Conservation (phyloP, 1,140 invertebrate species). For the silkworm (Bombyx mori) region DNA sequence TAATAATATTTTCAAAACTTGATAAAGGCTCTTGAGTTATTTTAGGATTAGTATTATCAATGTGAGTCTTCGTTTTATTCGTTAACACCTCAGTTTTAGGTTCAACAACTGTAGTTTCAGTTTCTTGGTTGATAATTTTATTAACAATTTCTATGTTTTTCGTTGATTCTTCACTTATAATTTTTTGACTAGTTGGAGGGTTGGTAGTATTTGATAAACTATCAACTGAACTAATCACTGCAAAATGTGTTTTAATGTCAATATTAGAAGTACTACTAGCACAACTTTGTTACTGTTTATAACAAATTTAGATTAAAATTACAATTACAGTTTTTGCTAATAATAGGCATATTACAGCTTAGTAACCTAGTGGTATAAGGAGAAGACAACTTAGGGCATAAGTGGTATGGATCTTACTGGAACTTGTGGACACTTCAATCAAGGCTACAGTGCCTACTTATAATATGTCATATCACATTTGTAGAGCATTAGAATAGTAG, state of each 20-base stretch:
- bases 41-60: constrained; percentile 2
- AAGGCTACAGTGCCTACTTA: no score
- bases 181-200: constrained; percentile 54
- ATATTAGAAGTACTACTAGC: no score
- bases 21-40: constrained; percentile 47
- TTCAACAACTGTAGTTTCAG: constrained; percentile 31
- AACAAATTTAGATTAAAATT: no score
- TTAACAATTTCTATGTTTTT: constrained; percentile 5
- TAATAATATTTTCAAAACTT: constrained; percentile 57
- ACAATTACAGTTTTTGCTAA: no score
- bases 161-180: constrained; percentile 22
- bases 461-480: no score
- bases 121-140: constrained; percentile 5
- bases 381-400: no score
- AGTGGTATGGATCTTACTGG: no score
- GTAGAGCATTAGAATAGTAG: no score
- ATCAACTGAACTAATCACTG: constrained; percentile 62
- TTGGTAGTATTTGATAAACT: constrained; percentile 48
- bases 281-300: no score
- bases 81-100: constrained; percentile 21
- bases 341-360: no score
- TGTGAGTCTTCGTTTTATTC: constrained; percentile 24
- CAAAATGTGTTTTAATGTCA: constrained; percentile 12
- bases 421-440: no score
- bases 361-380: no score